These are phyloP conservation scores for Philantomba maxwellii DNA, from an alignment of 2,113 vertebrate species.

Conservation along the genomic window DNA sequence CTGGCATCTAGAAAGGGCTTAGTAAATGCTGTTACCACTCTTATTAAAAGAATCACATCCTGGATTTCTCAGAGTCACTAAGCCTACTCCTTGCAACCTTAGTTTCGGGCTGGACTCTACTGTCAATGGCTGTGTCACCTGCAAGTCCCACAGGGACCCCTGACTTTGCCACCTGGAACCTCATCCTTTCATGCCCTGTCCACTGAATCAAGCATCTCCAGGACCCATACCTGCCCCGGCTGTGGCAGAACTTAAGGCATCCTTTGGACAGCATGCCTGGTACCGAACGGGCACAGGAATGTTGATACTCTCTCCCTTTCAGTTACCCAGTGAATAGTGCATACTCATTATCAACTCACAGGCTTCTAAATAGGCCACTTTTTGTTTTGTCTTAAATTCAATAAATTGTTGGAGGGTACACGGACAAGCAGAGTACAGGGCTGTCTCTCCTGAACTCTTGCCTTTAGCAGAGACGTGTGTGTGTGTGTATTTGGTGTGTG, in stretches of 20 bases:
- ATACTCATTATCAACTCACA: background rate
- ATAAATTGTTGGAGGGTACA: background rate
- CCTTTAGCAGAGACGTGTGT: background rate
- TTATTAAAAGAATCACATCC: background rate
- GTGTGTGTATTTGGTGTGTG: background rate
- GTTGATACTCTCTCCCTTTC: background rate
- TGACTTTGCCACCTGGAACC: background rate
- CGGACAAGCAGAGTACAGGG: background rate
- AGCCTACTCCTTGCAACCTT: background rate
- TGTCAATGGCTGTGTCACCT: background rate
- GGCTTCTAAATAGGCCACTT: background rate
- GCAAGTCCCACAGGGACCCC: background rate
- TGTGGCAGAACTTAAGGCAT: background rate
- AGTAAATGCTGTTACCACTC: background rate
- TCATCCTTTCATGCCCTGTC: background rate
- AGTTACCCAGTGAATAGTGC: background rate
- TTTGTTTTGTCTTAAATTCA: constrained; percentile 28
- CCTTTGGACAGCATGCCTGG: background rate
- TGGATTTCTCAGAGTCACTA: background rate
- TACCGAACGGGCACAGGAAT: background rate
- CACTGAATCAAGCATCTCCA: background rate
- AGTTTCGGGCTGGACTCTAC: background rate
- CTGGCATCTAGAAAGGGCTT: background rate
- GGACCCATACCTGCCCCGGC: background rate
- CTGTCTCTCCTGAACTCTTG: background rate